Evolutionary conservation across 2,797 vertebrate species (phyloP).

Genomic region (Sitta carolinensis): DNA sequence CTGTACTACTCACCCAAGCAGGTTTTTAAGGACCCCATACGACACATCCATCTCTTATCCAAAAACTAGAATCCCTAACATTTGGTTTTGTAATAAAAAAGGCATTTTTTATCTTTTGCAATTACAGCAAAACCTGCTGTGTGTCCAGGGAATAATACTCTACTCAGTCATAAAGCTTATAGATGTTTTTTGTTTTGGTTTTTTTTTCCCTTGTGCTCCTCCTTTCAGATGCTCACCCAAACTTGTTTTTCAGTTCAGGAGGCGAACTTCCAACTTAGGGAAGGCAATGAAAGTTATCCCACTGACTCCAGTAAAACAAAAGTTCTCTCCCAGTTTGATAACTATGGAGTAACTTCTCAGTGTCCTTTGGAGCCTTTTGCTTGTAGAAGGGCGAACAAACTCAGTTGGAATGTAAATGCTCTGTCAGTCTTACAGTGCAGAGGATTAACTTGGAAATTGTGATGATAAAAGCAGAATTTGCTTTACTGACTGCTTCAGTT

Average conservation of each 20-base stretch:
- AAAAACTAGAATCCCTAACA: neutral
- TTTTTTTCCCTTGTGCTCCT: neutral
- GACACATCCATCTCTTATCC: constrained; percentile 1
- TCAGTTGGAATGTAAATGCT: neutral
- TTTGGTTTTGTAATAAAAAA: constrained; percentile 30
- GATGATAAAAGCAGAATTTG: constrained; percentile 22
- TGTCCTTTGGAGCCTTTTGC: neutral
- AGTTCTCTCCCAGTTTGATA: neutral
- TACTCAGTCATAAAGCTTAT: neutral
- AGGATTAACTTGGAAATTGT: neutral
- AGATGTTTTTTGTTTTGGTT: neutral
- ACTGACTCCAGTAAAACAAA: neutral
- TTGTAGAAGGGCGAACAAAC: neutral
- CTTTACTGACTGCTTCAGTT: neutral
- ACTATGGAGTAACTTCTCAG: neutral
- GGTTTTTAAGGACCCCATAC: neutral
- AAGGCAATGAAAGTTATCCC: neutral
- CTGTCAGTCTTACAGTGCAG: neutral
- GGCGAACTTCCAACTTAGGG: neutral
- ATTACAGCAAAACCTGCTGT: neutral
- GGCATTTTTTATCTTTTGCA: constrained; percentile 20
- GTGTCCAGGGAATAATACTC: neutral
- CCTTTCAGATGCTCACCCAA: neutral
- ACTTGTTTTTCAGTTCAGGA: neutral
- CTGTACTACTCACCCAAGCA: constrained; percentile 13